These are phyloP conservation scores for Stigmatopora argus DNA, from an alignment of 2,113 vertebrate genomes.

Conservation along the genomic window DNA sequence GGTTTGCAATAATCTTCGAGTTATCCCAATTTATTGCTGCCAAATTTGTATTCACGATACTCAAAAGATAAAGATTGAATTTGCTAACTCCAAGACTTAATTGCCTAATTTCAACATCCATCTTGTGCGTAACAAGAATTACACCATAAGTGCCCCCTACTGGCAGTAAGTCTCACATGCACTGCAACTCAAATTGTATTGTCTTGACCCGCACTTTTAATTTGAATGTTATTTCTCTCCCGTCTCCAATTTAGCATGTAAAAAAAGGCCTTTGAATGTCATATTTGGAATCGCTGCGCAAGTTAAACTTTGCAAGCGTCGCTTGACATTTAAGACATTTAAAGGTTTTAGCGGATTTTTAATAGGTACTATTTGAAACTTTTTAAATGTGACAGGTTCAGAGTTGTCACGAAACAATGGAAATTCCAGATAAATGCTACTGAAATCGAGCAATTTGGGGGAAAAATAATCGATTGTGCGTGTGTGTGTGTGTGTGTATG, in stretches of 20 bases:
- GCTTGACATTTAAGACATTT: slow-evolving; percentile 1
- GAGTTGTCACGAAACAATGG: neutral
- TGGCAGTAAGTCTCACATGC: neutral
- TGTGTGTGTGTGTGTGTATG: neutral
- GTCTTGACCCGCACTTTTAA: neutral
- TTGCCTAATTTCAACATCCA: too few relatives aligned
- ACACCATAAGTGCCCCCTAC: neutral
- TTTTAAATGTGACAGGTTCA: neutral
- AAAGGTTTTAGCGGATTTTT: neutral
- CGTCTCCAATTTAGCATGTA: neutral
- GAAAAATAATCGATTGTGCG: too few relatives aligned
- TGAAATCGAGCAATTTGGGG: neutral
- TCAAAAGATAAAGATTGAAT: too few relatives aligned
- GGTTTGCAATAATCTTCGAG: too few relatives aligned
- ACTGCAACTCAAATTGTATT: neutral
- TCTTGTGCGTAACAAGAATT: too few relatives aligned
- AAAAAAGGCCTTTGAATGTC: neutral
- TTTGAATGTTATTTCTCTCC: neutral
- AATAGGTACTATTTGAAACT: neutral
- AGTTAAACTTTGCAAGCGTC: neutral
- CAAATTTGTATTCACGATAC: too few relatives aligned
- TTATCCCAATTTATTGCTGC: too few relatives aligned
- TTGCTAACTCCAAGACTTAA: too few relatives aligned
- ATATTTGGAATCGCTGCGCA: neutral
- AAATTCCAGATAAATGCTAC: neutral